Evolutionary conservation across 2,113 vertebrate genomes (phyloP).

Genomic region (Hucho hucho): DNA sequence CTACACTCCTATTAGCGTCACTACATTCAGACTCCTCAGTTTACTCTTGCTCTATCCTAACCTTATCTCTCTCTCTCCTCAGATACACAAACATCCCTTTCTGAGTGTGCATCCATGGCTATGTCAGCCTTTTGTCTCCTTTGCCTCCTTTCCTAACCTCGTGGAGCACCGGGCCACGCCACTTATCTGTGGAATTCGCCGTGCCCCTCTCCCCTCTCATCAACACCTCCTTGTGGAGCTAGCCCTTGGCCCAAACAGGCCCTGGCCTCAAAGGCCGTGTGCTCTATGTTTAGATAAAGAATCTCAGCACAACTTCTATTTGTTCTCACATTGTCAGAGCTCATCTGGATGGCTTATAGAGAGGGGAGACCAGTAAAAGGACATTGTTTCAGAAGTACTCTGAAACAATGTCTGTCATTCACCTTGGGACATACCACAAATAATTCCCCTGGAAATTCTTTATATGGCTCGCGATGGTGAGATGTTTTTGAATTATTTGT

Average conservation of each 20-base stretch:
- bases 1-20: background rate
- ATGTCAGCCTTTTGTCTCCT: constrained; percentile 29
- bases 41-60: background rate
- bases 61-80: background rate
- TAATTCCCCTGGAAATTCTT: constrained; percentile 34
- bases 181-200: constrained; percentile 73
- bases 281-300: background rate
- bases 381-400: background rate
- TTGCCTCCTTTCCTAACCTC: constrained; percentile 25
- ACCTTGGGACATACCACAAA: constrained; percentile 20
- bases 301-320: background rate
- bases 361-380: background rate
- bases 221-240: constrained; percentile 67
- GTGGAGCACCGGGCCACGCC: constrained; percentile 50
- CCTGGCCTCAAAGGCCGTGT: background rate
- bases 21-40: background rate
- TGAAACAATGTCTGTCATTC: constrained; percentile 22
- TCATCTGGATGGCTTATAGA: background rate
- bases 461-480: constrained; percentile 33
- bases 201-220: constrained; percentile 59
- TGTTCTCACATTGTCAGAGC: constrained; percentile 9
- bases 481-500: constrained; percentile 33
- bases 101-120: background rate
- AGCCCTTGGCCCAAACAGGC: constrained; percentile 1
- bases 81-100: background rate